Evolutionary conservation across 2,113 vertebrate genomes (phyloP), one percentile per base, ranked within the genome.

Genomic region (Oreochromis tanganicae): DNA sequence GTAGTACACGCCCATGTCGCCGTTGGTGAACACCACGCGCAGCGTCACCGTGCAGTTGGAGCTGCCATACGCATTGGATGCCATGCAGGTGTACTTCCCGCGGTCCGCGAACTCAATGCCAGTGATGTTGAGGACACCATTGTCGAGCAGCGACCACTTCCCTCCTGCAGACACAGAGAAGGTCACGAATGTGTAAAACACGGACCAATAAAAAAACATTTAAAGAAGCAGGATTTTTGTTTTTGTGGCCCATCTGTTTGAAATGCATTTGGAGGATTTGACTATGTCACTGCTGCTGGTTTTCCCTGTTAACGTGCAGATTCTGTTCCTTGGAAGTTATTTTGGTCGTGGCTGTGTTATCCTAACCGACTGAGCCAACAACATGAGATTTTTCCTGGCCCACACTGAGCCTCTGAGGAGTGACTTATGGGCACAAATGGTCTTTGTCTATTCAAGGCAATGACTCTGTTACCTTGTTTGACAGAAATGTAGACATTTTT

Each of bases 1-100:
- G 94, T 99, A 99, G 95, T 99, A 99, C 83, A 99, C 97, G 1
- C 99, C 98, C 98, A 99, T 99, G 96, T 99, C 98, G 8, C 98
- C 99, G 0, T 97, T 98, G 17, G 97, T 98, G 86, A 99, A 97
- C 87, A 99, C 96, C 90, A 99, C 99, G 0, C 99, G 96, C 92
- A 99, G 95, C 0, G 98, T 99, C 91, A 99, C 97, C 0, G 98
- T 98, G 93, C 98, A 98, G 95, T 99, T 99, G 85, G 97, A 95
- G 1, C 90, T 96, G 93, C 99, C 98, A 0, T 97, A 93, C 0
- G 4, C 7, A 56, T 99, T 99, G 36, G 97, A 97, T 11, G 98
- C 98, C 4, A 98, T 95, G 86, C 99, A 99, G 0, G 98, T 99
- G 95, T 99, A 99, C 96, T 97, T 98, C 10, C 99, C 99, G 27